phyloP scores from a whole-genome alignment of 1,140 invertebrate species.

The Leptinotarsa defecta region DNA sequence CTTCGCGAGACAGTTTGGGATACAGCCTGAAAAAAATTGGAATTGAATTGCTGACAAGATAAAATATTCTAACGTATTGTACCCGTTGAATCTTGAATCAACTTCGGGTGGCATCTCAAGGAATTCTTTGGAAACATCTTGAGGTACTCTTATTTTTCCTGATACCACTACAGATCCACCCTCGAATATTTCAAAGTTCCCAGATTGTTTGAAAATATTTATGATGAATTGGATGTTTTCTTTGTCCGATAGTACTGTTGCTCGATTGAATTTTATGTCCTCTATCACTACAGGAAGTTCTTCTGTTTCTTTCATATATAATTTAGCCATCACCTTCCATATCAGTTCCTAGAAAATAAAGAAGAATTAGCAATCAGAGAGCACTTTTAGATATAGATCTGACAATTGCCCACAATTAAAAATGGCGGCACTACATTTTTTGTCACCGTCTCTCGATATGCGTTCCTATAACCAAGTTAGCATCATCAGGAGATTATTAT shows the following conservation, averaged over 20 bases:
- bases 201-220: conserved; percentile 83
- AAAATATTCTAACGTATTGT: too few relatives aligned
- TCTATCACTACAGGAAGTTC: conserved; percentile 84
- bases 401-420: too few relatives aligned
- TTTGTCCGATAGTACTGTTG: conserved; percentile 86
- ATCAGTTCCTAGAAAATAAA: conserved; percentile 68
- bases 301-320: conserved; percentile 73
- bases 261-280: conserved; percentile 84
- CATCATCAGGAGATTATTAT: too few relatives aligned
- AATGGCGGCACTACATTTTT: too few relatives aligned
- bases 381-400: too few relatives aligned
- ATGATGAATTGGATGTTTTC: conserved; percentile 82
- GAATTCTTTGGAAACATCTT: conserved; percentile 65
- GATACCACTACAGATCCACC: conserved; percentile 79
- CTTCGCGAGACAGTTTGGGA: conserved; percentile 65
- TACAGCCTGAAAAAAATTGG: conserved; percentile 56
- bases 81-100: conserved; percentile 52
- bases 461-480: too few relatives aligned
- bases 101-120: conserved; percentile 56
- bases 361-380: background rate
- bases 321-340: conserved; percentile 89
- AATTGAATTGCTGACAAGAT: too few relatives aligned
- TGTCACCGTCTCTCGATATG: too few relatives aligned
- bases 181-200: conserved; percentile 91
- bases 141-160: conserved; percentile 72